Evolutionary conservation across 2,797 vertebrate species (phyloP).

Genomic region (Enteromius radiatus): DNA sequence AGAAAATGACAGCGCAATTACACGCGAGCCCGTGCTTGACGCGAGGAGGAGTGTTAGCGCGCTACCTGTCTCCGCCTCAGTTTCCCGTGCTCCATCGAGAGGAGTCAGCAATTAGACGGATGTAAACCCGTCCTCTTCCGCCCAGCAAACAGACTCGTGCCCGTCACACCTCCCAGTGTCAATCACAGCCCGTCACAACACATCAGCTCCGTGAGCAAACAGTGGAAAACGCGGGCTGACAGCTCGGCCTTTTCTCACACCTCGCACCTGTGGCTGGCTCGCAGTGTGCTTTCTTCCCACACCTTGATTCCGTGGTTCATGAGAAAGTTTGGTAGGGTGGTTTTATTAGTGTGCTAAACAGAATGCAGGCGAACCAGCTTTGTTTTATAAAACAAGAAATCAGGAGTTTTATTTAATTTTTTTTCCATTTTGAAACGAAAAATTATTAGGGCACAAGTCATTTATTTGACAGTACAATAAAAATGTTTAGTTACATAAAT

Average conservation of each 20-base stretch:
- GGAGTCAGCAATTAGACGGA: constrained; percentile 74
- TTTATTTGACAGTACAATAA: neutral
- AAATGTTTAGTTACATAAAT: neutral
- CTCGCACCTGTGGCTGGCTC: constrained; percentile 56
- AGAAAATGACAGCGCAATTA: constrained; percentile 74
- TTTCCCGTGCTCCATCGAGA: constrained; percentile 73
- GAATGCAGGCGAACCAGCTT: constrained; percentile 31
- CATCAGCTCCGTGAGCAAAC: constrained; percentile 74
- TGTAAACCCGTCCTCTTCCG: constrained; percentile 73
- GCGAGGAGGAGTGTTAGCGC: constrained; percentile 68
- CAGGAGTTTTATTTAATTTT: neutral
- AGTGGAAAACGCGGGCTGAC: constrained; percentile 69
- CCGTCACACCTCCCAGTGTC: constrained; percentile 74
- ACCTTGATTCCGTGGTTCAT: constrained; percentile 47
- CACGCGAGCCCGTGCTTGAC: constrained; percentile 63
- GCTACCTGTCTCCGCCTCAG: constrained; percentile 69
- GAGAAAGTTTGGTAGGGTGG: constrained; percentile 45
- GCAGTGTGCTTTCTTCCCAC: constrained; percentile 27
- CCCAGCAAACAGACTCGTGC: constrained; percentile 68
- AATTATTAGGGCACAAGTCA: neutral
- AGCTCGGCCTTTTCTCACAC: constrained; percentile 62
- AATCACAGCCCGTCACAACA: constrained; percentile 76
- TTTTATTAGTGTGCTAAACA: constrained; percentile 29
- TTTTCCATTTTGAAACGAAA: neutral
- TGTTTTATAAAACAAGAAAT: neutral